Base-by-base conservation (phyloP, 2,113 vertebrate species). In the Gavialis gangeticus region DNA sequence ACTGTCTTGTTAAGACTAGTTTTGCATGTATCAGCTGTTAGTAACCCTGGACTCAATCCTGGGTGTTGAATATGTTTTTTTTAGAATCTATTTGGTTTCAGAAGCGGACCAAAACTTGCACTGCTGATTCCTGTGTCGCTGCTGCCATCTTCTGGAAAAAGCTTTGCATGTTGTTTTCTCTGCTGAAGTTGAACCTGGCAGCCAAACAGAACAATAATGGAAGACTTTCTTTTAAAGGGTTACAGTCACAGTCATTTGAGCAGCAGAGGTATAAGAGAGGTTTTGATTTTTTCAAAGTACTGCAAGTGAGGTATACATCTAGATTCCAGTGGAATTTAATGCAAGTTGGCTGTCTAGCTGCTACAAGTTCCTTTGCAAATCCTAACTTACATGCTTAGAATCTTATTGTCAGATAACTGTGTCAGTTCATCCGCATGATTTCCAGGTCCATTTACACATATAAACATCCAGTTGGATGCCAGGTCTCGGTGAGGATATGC, bases 71-170 rank as follows among this genome's bases (percentile, higher is more conserved):
- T 60, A 4, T 12, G 12, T 55, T 89, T 30, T 87, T 92, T 87
- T 75, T 17, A 73, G 34, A 46, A 59, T 63, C 28, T 37, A 90
- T 95, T 89, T 76, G 16, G 22, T 56, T 77, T 79, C 60, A 54
- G 62, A 75, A 88, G 75, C 73, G 69, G 80, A 64, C 54, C 66
- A 46, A 63, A 87, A 24, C 10, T 34, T 25, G 34, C 19, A 37
- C 8, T 77, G 60, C n/a, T 12, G 4, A 84, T 95, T 97, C 77
- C 58, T 79, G 57, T 64, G 60, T 69, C 94, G 56, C 88, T 97
- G 94, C 97, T 98, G 98, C 98, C 98, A 98, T 97, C 98, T 96
- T 92, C 94, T 96, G 96, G 97, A 80, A 94, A 30, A 22, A 10
- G 1, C 4, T 22, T 56, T 37, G 3, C 24, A 1, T 28, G 58